Percentiles rank a stretch among this genome's conserved stretches.
These are phyloP conservation scores for Fragum sueziense DNA, from an alignment of 2,888 invertebrate species.

Conservation along the genomic window DNA sequence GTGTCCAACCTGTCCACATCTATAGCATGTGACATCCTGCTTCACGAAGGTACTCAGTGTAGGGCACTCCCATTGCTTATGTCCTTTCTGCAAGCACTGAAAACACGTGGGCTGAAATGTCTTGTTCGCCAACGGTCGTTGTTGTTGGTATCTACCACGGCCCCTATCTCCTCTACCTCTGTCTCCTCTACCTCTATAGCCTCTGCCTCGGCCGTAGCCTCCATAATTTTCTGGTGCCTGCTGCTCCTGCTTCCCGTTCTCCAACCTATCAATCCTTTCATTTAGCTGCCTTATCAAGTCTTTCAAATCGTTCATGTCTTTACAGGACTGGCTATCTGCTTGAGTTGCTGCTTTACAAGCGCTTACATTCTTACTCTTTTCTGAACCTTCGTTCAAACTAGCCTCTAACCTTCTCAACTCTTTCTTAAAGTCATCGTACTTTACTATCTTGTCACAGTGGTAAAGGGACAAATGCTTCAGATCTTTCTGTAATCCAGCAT, in stretches of 20 bases:
- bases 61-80: background rate
- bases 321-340: background rate
- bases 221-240: background rate
- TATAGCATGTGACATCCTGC: background rate
- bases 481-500: no score
- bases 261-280: no score
- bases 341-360: background rate
- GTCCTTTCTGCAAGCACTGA: background rate
- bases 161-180: background rate
- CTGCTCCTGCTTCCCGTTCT: no score
- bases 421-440: no score
- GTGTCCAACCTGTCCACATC: constrained; percentile 1
- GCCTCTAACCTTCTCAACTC: no score
- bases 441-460: no score
- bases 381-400: no score
- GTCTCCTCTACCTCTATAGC: background rate
- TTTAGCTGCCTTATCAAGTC: no score
- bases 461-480: no score
- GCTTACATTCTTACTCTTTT: no score
- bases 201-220: background rate
- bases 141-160: background rate
- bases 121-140: background rate
- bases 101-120: background rate
- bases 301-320: background rate
- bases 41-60: background rate